These are phyloP conservation scores for Phyllotis vaccarum DNA, from an alignment of 2,797 vertebrate species.

Conservation along the genomic window DNA sequence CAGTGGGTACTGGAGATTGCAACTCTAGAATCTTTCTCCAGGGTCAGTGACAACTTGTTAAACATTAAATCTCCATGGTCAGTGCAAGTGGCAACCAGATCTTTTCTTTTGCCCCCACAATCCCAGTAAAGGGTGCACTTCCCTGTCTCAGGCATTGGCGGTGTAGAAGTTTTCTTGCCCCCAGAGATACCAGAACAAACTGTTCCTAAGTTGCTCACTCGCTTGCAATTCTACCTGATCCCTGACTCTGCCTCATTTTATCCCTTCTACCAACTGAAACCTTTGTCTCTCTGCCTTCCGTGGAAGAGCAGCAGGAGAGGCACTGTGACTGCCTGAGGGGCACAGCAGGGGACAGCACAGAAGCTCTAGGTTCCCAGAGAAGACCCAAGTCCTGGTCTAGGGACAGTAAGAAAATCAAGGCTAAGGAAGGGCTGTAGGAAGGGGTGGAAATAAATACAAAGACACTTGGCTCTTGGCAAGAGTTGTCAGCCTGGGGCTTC, in stretches of 20 bases:
- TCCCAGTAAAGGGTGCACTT: neutral
- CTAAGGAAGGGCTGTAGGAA: too few species aligned
- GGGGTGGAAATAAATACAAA: too few species aligned
- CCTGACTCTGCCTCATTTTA: neutral
- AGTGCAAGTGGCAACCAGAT: accelerated
- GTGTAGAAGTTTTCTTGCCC: neutral
- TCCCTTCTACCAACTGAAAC: neutral
- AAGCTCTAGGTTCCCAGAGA: neutral
- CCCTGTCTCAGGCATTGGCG: accelerated
- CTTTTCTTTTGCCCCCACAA: neutral
- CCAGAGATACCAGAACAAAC: accelerated
- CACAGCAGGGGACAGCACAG: accelerated
- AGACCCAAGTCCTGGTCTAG: neutral
- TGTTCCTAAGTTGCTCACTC: accelerated
- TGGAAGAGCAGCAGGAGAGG: neutral
- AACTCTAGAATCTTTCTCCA: neutral
- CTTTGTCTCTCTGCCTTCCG: neutral
- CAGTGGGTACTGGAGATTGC: neutral
- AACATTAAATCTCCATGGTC: neutral
- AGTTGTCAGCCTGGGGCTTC: neutral
- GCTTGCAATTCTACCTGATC: neutral
- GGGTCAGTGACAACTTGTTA: neutral
- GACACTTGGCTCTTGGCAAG: neutral
- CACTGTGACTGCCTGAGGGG: neutral
- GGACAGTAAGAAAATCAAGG: neutral